Evolutionary conservation across 2,113 vertebrate genomes (phyloP).

Genomic region (Sturnus vulgaris): DNA sequence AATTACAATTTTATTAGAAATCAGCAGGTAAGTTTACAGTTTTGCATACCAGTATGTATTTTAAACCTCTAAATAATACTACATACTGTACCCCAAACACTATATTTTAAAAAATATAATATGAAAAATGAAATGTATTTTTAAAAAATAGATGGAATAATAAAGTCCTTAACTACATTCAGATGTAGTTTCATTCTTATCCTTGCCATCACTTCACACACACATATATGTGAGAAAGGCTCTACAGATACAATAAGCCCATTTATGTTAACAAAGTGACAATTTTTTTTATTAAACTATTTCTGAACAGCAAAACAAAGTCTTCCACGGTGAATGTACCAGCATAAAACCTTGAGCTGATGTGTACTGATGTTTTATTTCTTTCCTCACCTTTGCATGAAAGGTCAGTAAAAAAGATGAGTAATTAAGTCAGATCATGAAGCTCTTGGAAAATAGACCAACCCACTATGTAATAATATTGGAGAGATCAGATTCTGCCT

Average conservation of each 20-base stretch:
- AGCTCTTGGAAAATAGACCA: neutral
- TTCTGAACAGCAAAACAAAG: neutral
- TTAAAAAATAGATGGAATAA: neutral
- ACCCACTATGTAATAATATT: neutral
- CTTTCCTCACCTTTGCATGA: neutral
- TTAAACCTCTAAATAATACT: neutral
- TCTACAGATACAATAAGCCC: accelerated
- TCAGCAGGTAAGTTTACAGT: neutral
- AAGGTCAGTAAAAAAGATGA: neutral
- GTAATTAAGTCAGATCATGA: neutral
- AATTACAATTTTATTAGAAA: neutral
- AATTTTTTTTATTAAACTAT: neutral
- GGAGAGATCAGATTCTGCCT: neutral
- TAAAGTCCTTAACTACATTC: neutral
- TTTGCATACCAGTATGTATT: neutral
- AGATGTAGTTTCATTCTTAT: neutral
- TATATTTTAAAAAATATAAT: accelerated
- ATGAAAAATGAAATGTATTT: neutral
- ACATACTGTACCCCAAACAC: neutral
- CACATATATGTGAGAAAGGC: neutral
- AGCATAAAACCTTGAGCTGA: neutral
- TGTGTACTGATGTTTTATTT: neutral
- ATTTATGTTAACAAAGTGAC: neutral
- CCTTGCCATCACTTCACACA: neutral
- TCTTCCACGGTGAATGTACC: neutral